phyloP scores from a whole-genome alignment of 2,113 vertebrate species.

The Zootoca vivipara region DNA sequence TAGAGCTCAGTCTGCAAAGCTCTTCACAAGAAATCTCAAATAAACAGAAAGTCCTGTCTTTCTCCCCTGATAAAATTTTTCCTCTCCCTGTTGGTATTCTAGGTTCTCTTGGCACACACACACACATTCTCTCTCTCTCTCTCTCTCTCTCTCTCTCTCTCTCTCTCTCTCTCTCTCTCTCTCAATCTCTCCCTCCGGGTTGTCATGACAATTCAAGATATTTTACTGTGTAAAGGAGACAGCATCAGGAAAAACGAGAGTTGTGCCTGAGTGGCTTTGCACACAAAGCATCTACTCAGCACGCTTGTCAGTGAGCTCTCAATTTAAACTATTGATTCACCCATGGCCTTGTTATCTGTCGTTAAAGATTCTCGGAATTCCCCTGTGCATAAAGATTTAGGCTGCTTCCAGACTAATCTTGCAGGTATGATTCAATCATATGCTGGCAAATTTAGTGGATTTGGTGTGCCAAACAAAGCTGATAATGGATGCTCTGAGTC shows the following conservation, averaged over 20 bases:
- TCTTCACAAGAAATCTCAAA: neutral
- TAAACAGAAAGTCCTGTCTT: neutral
- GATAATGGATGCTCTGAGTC: no score
- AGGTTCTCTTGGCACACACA: neutral
- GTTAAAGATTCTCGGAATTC: no score
- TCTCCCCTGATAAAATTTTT: neutral
- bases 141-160: no score
- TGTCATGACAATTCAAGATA: conserved; percentile 62
- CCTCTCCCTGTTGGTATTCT: neutral
- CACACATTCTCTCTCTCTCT: neutral
- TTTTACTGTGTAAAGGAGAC: conserved; percentile 24
- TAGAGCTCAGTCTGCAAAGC: no score
- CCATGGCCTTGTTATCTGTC: neutral
- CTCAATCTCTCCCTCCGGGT: conserved; percentile 18
- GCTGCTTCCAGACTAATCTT: no score
- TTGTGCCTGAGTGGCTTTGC: neutral
- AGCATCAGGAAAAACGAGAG: conserved; percentile 23
- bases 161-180: neutral
- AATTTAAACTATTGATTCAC: neutral
- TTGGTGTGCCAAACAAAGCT: no score
- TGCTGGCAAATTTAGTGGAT: no score
- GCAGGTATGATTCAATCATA: no score
- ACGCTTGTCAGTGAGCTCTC: neutral
- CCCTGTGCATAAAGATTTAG: no score
- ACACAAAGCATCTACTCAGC: neutral